Evolutionary conservation across 1,140 invertebrate species (phyloP), one percentile per base, ranked within the genome.

Genomic region (Megalopta genalis): DNA sequence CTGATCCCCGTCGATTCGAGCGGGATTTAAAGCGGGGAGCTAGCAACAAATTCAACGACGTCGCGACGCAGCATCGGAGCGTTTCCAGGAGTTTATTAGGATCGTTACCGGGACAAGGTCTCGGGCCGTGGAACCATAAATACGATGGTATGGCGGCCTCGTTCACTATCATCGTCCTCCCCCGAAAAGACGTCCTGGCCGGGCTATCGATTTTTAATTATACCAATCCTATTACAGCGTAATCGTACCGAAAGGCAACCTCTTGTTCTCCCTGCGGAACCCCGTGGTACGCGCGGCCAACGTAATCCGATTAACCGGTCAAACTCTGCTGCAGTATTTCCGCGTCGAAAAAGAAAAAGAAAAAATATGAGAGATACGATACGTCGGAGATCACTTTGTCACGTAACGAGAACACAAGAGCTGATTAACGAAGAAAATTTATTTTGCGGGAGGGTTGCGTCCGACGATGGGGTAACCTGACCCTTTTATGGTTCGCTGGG

Each of bases 131-230:
- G n/a, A n/a, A 21, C n/a, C 46, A 63, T 74, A 65, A 74, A 70
- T 42, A 60, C 54, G 67, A 57, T 57, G 54, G 54, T 9, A 7
- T n/a, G n/a, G 12, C 25, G 39, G 18, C 32, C 39, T 18, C 25
- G 39, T 72, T 69, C 66, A 16, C 27, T 57, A 12, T 32, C 57
- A 25, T 27, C 23, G 32, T 32, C 32, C 32, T 32, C 54, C 16
- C 18, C 23, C n/a, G 9, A 62, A 60, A 76, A 75, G 32, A 7
- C 49, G 49, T 0, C 63, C 10, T 2, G 32, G 32, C 4, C 10
- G 72, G 16, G 16, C n/a, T 68, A 68, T 76, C 73, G 73, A 76
- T 76, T 67, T 76, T 76, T 76, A 68, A 76, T 76, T 23, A 76
- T 42, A 25, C 23, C 63, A 10, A 76, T 76, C 64, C 73, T 32